Evolutionary conservation across 2,888 invertebrate genomes (phyloP), one percentile per base, ranked within the genome.

Genomic region (Augiades crinisus): DNA sequence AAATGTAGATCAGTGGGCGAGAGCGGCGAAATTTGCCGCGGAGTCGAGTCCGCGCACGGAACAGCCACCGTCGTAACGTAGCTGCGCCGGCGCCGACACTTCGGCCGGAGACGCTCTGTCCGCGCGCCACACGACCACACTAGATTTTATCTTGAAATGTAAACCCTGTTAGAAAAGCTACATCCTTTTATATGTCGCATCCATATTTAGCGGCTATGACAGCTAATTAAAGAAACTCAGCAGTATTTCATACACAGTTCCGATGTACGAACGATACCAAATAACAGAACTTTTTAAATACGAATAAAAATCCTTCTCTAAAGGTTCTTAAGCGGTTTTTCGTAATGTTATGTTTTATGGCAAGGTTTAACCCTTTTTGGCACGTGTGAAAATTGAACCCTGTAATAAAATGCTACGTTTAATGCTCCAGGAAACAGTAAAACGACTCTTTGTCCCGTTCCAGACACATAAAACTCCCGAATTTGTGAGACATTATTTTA

Each of bases 1-100:
- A 88, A 90, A 90, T 89, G 90, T 90, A 89, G 90, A 90, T 90
- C 89, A 90, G 90, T 90, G 89, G 90, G 90, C 89, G 89, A 90
- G 81, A 84, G 86, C 84, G 85, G 86, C 87, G 84, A 86, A 88
- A 76, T 87, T 86, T 70, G 79, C 82, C 65, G 79, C 76, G 70
- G 78, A 81, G 76, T 72, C 74, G 68, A 63, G 58, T 64, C 59
- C 58, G 63, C 58, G 64, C 59, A 61, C 64, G 57, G 59, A 57
- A 59, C 60, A 52, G 59, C 47, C 57, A 54, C 43, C 54, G 59
- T 47, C 57, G 63, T 47, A 31, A 54, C 57, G 63, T 47, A 31
- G 55, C 46, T 46, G 58, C 55, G 63, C 55, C 52, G 41, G 56
- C 60, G 63, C 57, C 41, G 53, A 45, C 44, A 45, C 19, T 7